Conservation (phyloP, 1,140 invertebrate genomes). For the Drosophila prosaltans region DNA sequence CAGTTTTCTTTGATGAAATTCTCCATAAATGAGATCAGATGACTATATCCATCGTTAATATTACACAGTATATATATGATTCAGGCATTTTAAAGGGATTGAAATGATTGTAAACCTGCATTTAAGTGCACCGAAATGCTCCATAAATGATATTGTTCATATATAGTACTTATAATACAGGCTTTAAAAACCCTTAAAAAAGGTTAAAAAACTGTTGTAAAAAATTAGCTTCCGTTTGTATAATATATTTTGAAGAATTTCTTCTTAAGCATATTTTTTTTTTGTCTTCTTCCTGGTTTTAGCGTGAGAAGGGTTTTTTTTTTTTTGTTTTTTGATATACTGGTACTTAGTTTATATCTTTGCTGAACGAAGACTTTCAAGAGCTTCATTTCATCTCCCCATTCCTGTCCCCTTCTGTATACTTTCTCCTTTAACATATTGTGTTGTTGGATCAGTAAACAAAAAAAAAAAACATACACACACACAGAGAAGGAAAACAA, state of each 20-base stretch:
- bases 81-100: too few species aligned
- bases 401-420: not conserved
- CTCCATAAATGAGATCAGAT: too few species aligned
- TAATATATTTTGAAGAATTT: not conserved
- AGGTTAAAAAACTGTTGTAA: too few species aligned
- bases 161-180: too few species aligned
- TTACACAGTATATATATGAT: too few species aligned
- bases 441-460: slow-evolving; percentile 16
- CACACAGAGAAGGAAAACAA: not conserved
- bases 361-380: slow-evolving; percentile 8
- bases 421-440: slow-evolving; percentile 17
- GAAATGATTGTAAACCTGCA: too few species aligned
- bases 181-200: too few species aligned
- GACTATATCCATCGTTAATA: too few species aligned
- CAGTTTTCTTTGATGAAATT: too few species aligned
- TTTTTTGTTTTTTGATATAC: not conserved
- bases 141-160: too few species aligned
- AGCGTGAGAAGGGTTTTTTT: not conserved
- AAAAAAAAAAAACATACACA: not conserved
- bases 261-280: too few species aligned
- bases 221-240: not conserved
- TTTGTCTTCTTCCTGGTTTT: slow-evolving; percentile 2
- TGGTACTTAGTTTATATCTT: not conserved
- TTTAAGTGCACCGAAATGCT: too few species aligned
- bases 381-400: not conserved